phyloP scores from a whole-genome alignment of 2,797 vertebrate species.

The Pagetopsis macropterus region DNA sequence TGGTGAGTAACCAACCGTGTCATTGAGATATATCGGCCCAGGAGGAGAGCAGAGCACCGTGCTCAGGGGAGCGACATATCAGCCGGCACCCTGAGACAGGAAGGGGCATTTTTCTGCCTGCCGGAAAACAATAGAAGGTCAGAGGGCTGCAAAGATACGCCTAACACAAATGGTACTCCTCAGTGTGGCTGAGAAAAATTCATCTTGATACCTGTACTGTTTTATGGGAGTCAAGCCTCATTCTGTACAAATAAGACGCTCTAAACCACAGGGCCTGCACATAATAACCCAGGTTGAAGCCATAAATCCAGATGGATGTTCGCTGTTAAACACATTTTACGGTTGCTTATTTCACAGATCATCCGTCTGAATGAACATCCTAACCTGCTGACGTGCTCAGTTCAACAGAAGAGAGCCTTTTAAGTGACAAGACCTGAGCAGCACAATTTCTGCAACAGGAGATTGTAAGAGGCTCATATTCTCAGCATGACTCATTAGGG shows the following conservation, averaged over 20 bases:
- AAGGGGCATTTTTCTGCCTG: constrained; percentile 33
- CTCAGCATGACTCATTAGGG: constrained; percentile 7
- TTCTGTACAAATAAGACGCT: constrained; percentile 58
- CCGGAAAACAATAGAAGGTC: constrained; percentile 60
- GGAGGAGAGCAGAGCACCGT: background rate
- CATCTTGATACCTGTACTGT: constrained; percentile 60
- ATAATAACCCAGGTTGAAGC: constrained; percentile 49
- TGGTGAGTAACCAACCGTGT: constrained; percentile 37
- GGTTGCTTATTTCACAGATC: constrained; percentile 72
- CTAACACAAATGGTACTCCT: constrained; percentile 37
- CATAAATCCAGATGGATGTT: constrained; percentile 66
- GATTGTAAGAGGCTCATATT: constrained; percentile 26
- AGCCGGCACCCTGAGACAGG: constrained; percentile 23
- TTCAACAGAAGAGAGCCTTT: constrained; percentile 37
- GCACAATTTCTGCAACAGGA: constrained; percentile 36
- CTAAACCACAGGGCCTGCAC: constrained; percentile 47
- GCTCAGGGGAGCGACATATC: constrained; percentile 35
- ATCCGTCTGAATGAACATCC: constrained; percentile 62
- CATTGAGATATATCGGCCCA: constrained; percentile 40
- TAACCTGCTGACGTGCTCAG: constrained; percentile 23
- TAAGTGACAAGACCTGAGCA: constrained; percentile 13
- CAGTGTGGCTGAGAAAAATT: constrained; percentile 44
- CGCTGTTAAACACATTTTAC: constrained; percentile 54
- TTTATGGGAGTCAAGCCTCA: constrained; percentile 56
- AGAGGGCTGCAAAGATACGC: constrained; percentile 41